Base-by-base conservation (phyloP, 2,888 invertebrate genomes). In the Lasioglossum leucozonium region DNA sequence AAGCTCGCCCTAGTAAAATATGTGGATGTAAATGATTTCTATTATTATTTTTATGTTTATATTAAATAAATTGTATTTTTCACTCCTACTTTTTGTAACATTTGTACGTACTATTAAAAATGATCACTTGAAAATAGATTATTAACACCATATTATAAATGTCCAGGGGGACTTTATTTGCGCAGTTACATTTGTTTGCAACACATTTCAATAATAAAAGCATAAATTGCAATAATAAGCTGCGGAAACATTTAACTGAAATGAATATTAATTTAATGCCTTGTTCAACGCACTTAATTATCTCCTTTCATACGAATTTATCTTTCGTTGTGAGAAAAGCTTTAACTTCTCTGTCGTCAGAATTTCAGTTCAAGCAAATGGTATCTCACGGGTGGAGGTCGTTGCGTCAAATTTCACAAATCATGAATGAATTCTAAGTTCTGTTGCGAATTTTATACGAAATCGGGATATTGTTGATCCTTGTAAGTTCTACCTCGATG, bases 381-480 rank as follows among this genome's bases (percentile, higher is more conserved):
- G 95, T 95, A 95, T 95, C 95, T 92, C 93, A 91, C 92, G 93
- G 95, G 94, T 94, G 95, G 94, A 95, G 94, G 94, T 94, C 94
- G 94, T 94, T 94, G 94, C 94, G 93, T 94, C 93, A 92, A 93
- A 92, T 94, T 93, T 91, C 90, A 90, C 93, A 94, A 95, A 95
- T 95, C 93, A 95, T 95, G 95, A 95, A 94, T 95, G 95, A 95
- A 95, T 93, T 92, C 91, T 92, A 90, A 91, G 86, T 92, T 90
- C 86, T 86, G 89, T 90, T 47, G 91, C 92, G 92, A 77, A 92
- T 92, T 92, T 91, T 83, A 76, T 74, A 84, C 91, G 81, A 93
- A 92, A 89, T 84, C 71, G 82, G 74, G 72, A 81, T 86, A 69
- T 83, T 77, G 40, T 84, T 76, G 67, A 82, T 55, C 82, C 77